Evolutionary conservation across 2,113 vertebrate species (phyloP), one percentile per base, ranked within the genome.

Genomic region (Embiotoca jacksoni): DNA sequence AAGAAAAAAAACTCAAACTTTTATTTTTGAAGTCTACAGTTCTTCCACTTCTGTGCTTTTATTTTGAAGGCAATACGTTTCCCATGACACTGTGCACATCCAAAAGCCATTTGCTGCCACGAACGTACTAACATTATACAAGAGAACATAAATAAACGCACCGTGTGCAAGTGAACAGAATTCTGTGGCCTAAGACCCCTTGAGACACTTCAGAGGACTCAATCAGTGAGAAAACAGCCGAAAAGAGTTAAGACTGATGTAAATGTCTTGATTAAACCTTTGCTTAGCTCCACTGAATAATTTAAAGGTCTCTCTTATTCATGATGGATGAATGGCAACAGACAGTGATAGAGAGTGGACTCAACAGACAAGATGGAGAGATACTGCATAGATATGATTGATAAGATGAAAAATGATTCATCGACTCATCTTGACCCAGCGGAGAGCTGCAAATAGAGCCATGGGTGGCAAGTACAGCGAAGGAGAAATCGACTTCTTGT

Each of bases 391-490:
- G 77, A 84, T 75, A 78, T 92, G 91, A 93, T 87, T 92, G 91
- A 93, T 92, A 88, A 70, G 83, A 82, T 82, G 81, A 86, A 89
- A 90, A 86, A 87, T 88, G 89, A 93, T 88, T 89, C 77, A 93
- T 90, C 58, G 83, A 81, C 80, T 88, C 81, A 41, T 88, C 88
- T 83, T 82, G 72, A 88, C 89, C 77, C 71, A 62, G 80, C 54
- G 30, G 70, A 11, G 63, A 70, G 84, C 71, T 58, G 74, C 67
- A 81, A 80, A 89, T 84, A 71, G 83, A 85, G 84, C 83, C 75
- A 53, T 30, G 68, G 75, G 65, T 72, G 79, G 72, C 30, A 41
- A 60, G 67, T 2, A 23, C 14, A 47, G 47, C 16, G 30, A 83
- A 88, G 83, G 78, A 80, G 87, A 83, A 80, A 87, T 83, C 62